A percentile compares a stretch with the other conserved stretches of the same genome.
phyloP scores from a whole-genome alignment of 1,140 invertebrate species.

The Platyura marginata region DNA sequence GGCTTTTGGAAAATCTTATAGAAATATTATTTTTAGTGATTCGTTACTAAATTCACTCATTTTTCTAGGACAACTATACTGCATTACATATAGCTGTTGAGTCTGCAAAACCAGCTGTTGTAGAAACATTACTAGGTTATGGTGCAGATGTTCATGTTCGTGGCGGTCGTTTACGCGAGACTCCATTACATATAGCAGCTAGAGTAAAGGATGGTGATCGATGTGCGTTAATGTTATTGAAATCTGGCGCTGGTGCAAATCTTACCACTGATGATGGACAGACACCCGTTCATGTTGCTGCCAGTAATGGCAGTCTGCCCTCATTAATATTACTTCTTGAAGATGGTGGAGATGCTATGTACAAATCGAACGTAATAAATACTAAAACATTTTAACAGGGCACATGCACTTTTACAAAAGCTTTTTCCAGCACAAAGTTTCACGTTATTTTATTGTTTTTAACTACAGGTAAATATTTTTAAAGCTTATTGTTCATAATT shows the following conservation, averaged over 20 bases:
- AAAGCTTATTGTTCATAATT: too few relatives aligned
- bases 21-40: not conserved
- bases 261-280: conserved; percentile 80
- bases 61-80: conserved; percentile 83
- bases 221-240: conserved; percentile 92
- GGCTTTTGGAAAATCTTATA: not conserved
- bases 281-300: conserved; percentile 83
- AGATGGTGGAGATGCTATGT: conserved; percentile 77
- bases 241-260: conserved; percentile 93
- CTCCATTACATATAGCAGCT: conserved; percentile 88
- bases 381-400: not conserved
- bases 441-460: too few relatives aligned
- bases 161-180: conserved; percentile 74
- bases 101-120: conserved; percentile 84
- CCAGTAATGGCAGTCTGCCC: conserved; percentile 68
- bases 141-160: conserved; percentile 93
- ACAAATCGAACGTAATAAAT: conserved; percentile 79
- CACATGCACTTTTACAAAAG: not conserved
- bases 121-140: conserved; percentile 89
- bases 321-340: conserved; percentile 73
- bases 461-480: too few relatives aligned
- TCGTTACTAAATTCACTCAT: not conserved
- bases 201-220: conserved; percentile 83
- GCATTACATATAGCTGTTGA: conserved; percentile 98
- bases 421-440: too few relatives aligned